Conservation (phyloP, 2,113 vertebrate genomes). For the Tychaedon coryphoeus region DNA sequence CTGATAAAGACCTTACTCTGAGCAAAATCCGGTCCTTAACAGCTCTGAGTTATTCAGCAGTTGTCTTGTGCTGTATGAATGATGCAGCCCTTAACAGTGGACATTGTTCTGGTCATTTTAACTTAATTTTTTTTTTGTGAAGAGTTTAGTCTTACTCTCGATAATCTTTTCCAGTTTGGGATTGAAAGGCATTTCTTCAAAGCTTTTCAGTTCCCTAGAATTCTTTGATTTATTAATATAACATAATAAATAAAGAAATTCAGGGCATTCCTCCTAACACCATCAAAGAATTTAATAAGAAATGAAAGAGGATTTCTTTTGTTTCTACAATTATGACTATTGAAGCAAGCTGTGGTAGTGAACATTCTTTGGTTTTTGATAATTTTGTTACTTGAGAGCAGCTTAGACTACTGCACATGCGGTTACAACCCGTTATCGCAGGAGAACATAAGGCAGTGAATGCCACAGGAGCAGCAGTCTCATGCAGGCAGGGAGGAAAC, state of each 20-base stretch:
- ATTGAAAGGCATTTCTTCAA: constrained; percentile 1
- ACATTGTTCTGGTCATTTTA: not conserved
- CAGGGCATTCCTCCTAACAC: not conserved
- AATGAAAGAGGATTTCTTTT: constrained; percentile 41
- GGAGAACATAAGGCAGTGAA: not conserved
- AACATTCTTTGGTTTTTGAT: not conserved
- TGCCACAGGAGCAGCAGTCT: not conserved
- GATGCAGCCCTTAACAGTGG: not conserved
- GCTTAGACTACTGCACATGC: not conserved
- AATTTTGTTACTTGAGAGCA: constrained; percentile 25
- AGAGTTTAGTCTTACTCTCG: not conserved
- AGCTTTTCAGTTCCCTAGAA: not conserved
- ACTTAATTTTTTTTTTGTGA: not conserved
- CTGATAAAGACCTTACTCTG: not conserved
- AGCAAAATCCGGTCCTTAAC: not conserved
- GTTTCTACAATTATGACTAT: not conserved
- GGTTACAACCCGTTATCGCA: not conserved
- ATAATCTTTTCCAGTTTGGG: not conserved
- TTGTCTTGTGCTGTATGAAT: not conserved
- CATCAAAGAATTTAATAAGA: constrained; percentile 14
- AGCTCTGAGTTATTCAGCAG: not conserved
- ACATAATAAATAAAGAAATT: constrained; percentile 3
- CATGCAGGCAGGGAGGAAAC: not conserved
- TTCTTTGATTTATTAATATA: not conserved
- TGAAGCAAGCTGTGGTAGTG: not conserved